Evolutionary conservation across 2,113 vertebrate species (phyloP), one percentile per base, ranked within the genome.

Genomic region (Zeus faber): DNA sequence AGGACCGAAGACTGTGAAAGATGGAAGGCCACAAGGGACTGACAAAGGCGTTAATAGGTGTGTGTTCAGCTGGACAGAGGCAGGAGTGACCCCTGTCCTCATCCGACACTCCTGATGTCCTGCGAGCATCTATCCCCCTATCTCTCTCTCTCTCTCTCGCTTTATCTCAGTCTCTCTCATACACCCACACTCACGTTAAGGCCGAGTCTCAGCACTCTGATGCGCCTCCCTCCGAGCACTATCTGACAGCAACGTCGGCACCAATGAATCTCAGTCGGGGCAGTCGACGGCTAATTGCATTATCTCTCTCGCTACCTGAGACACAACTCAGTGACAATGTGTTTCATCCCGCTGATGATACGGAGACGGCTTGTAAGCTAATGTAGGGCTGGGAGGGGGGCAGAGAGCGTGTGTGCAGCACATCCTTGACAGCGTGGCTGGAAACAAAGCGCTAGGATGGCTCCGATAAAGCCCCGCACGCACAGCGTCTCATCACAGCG

Each of bases 231-330:
- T 57, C 49, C 22, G 43, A 41, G 68, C 26, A 46, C 65, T 70
- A 72, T 65, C 62, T 64, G 72, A 79, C 70, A 76, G 66, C 16
- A 22, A 24, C 29, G 66, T 70, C 70, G 37, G 53, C 53, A 56
- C 58, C 62, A 63, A 56, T 67, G 23, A 73, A 44, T 46, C 60
- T 25, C 47, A 45, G 27, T 41, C 50, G 56, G 47, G 40, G 62
- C 25, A 14, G n/a, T 39, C 40, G 47, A 41, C 17, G 35, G 6
- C 31, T 79, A 67, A 79, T 74, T 67, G 52, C 56, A 62, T 76
- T 79, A 71, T 58, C 29, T 57, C 53, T 44, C 45, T 29, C 29
- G 23, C 43, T 74, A 74, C 77, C 69, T 62, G 68, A 71, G 58
- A 66, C 40, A 18, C 25, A 3, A 6, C 56, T 39, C 26, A 29